phyloP scores from a whole-genome alignment of 2,888 invertebrate genomes.

The Rambutsinella grinnellia region DNA sequence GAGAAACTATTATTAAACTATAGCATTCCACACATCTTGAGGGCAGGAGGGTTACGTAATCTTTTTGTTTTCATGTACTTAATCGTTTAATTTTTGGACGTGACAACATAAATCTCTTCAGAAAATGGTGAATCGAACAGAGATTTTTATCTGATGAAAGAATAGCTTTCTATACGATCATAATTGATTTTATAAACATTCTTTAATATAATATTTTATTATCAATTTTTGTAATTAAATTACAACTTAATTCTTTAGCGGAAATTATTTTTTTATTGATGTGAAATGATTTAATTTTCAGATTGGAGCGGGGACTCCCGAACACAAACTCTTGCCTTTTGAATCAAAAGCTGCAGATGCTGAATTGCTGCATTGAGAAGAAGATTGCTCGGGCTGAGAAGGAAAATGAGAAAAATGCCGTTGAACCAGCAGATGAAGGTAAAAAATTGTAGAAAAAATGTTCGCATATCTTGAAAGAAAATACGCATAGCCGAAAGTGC shows the following conservation, averaged over 20 bases:
- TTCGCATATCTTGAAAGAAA: background rate
- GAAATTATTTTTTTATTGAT: conserved; percentile 12
- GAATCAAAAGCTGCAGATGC: conserved; percentile 89
- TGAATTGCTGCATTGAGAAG: conserved; percentile 75
- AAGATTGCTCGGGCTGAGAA: conserved; percentile 68
- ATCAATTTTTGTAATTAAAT: background rate
- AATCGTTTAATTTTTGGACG: too few relatives aligned
- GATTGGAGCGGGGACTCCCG: conserved; percentile 84
- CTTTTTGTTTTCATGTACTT: too few relatives aligned
- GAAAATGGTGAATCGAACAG: too few relatives aligned
- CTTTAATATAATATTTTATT: background rate
- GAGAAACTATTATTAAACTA: too few relatives aligned
- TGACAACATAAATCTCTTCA: too few relatives aligned
- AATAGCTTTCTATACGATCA: conserved; percentile 1
- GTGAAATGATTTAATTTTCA: conserved; percentile 70
- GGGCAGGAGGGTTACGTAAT: too few relatives aligned
- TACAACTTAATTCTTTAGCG: background rate
- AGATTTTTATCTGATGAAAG: too few relatives aligned
- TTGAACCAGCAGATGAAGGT: conserved; percentile 59
- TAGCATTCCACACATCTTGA: too few relatives aligned
- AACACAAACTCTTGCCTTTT: conserved; percentile 91
- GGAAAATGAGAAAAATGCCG: conserved; percentile 53
- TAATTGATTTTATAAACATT: conserved; percentile 12
- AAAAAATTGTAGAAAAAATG: background rate
- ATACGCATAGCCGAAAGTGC: background rate